A percentile compares a stretch with the other conserved stretches of the same genome.
Conservation (phyloP, 2,113 vertebrate genomes). For the Pomatorhinus ruficollis region DNA sequence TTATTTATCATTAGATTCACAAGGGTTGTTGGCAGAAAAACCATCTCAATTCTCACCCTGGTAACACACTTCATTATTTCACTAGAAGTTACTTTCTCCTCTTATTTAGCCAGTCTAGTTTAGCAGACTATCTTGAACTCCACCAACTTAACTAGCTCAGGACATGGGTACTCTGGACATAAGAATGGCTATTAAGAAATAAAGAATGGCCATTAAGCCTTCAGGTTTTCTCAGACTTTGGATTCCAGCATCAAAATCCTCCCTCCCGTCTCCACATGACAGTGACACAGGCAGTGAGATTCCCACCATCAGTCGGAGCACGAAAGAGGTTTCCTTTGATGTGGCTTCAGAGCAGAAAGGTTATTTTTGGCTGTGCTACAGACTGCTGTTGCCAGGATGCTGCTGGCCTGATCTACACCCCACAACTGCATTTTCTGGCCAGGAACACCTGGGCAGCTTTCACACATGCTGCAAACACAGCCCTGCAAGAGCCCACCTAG, state of each 20-base stretch:
- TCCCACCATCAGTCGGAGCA: neutral
- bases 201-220: neutral
- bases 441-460: neutral
- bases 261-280: neutral
- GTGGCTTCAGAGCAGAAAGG: neutral
- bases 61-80: neutral
- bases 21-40: neutral
- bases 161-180: neutral
- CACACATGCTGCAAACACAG: neutral
- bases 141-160: neutral
- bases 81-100: neutral
- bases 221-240: neutral
- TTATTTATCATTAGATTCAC: neutral
- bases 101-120: neutral
- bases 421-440: neutral
- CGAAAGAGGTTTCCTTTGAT: neutral
- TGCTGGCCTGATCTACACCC: neutral
- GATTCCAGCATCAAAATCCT: neutral
- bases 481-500: neutral
- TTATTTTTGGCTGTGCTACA: neutral
- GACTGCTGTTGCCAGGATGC: neutral
- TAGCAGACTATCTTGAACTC: neutral
- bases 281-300: neutral
- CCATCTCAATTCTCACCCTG: neutral
- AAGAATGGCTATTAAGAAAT: neutral